Conservation (phyloP, 1,140 invertebrate species). For the Antheraea pernyi region DNA sequence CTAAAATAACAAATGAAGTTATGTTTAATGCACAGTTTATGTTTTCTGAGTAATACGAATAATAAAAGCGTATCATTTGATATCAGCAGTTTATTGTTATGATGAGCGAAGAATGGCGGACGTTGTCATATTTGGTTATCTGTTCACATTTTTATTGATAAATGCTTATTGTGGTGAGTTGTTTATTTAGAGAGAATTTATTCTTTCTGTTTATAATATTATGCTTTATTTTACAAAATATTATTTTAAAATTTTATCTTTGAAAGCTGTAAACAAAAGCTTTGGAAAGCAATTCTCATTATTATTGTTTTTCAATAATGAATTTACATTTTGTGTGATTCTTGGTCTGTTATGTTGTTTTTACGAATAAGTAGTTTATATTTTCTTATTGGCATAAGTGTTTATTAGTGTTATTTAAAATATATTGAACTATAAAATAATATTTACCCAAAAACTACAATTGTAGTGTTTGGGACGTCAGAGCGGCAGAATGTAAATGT, state of each 20-base stretch:
- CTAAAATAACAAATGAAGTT: not conserved
- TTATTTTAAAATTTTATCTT: not conserved
- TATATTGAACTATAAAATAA: too few species aligned
- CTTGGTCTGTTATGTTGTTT: not conserved
- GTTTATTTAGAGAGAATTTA: conserved; percentile 10
- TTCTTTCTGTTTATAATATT: not conserved
- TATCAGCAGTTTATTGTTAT: conserved; percentile 63
- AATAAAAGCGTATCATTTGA: conserved; percentile 20
- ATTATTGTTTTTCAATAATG: conserved; percentile 38
- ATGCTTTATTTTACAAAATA: not conserved
- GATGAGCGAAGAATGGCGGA: conserved; percentile 78
- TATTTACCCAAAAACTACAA: too few species aligned
- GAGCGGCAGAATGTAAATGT: too few species aligned
- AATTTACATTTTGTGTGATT: not conserved
- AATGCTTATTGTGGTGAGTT: conserved; percentile 66
- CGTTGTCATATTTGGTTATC: conserved; percentile 72
- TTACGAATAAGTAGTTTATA: not conserved
- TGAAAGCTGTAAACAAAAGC: not conserved
- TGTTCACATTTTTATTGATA: conserved; percentile 76
- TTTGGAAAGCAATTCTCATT: conserved; percentile 22
- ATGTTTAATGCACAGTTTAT: not conserved
- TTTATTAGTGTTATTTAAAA: too few species aligned
- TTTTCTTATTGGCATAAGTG: not conserved
- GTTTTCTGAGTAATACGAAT: not conserved
- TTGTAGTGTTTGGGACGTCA: too few species aligned